Conservation (phyloP, 2,113 vertebrate species). For the Poicephalus gulielmi region DNA sequence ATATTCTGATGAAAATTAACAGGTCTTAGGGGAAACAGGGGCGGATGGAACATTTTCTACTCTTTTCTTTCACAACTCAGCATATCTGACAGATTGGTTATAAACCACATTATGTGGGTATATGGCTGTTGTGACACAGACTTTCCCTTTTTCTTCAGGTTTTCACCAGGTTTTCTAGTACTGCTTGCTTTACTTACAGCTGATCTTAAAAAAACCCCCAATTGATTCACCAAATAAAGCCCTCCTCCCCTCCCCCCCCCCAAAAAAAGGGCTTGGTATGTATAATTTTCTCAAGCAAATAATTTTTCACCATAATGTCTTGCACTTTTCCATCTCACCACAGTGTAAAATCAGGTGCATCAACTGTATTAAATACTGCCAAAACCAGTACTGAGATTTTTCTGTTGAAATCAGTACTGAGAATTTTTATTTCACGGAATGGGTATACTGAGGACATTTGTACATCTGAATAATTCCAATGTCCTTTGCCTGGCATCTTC, state of each 20-base stretch:
- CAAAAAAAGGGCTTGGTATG: not conserved
- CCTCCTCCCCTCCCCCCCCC: too few species aligned
- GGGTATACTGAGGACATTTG: not conserved
- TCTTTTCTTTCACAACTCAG: not conserved
- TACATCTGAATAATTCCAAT: not conserved
- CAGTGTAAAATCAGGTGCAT: not conserved
- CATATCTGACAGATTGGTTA: not conserved
- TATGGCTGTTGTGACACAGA: not conserved
- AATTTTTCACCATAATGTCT: not conserved
- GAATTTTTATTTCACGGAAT: not conserved
- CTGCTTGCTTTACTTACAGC: not conserved
- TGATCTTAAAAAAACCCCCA: fast-evolving
- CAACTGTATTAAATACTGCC: not conserved
- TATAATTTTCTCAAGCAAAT: not conserved
- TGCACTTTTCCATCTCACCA: not conserved
- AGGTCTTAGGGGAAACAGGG: not conserved
- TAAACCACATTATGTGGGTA: not conserved
- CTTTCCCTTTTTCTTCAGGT: not conserved
- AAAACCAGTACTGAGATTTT: not conserved
- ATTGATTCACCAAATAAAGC: not conserved
- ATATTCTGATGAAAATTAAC: not conserved
- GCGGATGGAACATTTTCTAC: not conserved
- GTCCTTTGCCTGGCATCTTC: not conserved
- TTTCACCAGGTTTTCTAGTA: not conserved
- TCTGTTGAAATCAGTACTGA: not conserved